Evolutionary conservation across 2,888 invertebrate genomes (phyloP), one percentile per base, ranked within the genome.

Genomic region (Melanargia galathea): DNA sequence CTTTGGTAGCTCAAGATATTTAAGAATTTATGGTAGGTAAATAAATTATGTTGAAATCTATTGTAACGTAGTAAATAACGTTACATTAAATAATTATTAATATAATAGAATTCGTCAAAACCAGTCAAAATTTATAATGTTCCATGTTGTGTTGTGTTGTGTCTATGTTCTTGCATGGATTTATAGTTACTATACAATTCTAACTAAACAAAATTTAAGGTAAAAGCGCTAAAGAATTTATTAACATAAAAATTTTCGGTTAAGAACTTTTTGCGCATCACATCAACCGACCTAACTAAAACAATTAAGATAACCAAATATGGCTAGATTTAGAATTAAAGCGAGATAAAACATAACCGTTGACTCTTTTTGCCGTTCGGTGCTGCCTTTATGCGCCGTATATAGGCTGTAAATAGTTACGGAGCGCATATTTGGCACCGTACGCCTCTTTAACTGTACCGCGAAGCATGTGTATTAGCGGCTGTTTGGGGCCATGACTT

Each of bases 361-460:
- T 64, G 66, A 72, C 72, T 70, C 70, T 66, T 71, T 71, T 71
- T 67, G 69, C 69, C 24, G 70, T 73, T 84, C 84, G 86, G 86
- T 75, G 63, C 69, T 73, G 75, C 84, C 84, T 87, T 87, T 89
- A 83, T 83, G 75, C 71, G 69, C 88, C 87, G 72, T 87, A 87
- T 84, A 86, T 72, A 87, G 87, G 54, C 68, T 65, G 76, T 81
- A 82, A 86, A 87, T 86, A 83, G 87, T 84, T 83, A 82, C 76
- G 75, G 73, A 77, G 71, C 74, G 82, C 90, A 83, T 87, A 87
- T 91, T 90, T 90, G 90, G 90, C 89, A 89, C 84, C 76, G 84
- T 77, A 71, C 73, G 76, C 78, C 73, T 81, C 83, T 86, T 87
- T 83, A 82, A 80, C 72, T 81, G 80, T 82, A 85, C 88, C 84